phyloP scores from a whole-genome alignment of 2,888 invertebrate genomes.

The Cosmia trapezina region DNA sequence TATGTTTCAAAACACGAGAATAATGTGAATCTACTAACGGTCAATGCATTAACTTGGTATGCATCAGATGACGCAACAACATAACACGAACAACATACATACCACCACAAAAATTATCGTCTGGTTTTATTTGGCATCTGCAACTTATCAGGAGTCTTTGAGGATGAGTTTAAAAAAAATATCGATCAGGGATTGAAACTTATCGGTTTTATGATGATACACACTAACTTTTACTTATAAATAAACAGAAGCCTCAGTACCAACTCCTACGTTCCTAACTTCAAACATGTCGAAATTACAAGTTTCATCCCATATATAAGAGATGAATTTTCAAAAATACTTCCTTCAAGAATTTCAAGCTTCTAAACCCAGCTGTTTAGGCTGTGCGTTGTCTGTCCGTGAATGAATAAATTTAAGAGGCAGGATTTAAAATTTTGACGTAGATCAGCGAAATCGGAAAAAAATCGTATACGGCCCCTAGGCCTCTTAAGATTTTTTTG shows the following conservation, averaged over 20 bases:
- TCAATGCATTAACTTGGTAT: neutral
- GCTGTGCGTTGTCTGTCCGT: too few relatives aligned
- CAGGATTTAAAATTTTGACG: too few relatives aligned
- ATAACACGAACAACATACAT: neutral
- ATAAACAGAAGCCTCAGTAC: too few relatives aligned
- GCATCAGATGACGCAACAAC: neutral
- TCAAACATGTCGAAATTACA: too few relatives aligned
- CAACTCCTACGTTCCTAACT: neutral
- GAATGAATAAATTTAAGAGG: neutral
- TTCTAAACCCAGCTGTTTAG: neutral
- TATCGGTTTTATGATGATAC: neutral
- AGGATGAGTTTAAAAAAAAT: neutral
- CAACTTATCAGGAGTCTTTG: neutral
- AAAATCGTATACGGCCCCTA: too few relatives aligned
- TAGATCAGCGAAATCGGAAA: too few relatives aligned
- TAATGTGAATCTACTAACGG: neutral
- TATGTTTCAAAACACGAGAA: neutral
- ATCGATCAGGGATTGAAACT: too few relatives aligned
- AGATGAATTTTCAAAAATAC: neutral
- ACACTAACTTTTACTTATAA: neutral
- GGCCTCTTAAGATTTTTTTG: too few relatives aligned
- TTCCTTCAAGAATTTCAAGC: neutral
- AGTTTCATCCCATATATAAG: neutral
- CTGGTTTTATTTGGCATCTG: neutral
- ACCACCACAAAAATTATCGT: neutral